phyloP scores from a whole-genome alignment of 1,140 invertebrate species.

The Hypsibius dujardini region DNA sequence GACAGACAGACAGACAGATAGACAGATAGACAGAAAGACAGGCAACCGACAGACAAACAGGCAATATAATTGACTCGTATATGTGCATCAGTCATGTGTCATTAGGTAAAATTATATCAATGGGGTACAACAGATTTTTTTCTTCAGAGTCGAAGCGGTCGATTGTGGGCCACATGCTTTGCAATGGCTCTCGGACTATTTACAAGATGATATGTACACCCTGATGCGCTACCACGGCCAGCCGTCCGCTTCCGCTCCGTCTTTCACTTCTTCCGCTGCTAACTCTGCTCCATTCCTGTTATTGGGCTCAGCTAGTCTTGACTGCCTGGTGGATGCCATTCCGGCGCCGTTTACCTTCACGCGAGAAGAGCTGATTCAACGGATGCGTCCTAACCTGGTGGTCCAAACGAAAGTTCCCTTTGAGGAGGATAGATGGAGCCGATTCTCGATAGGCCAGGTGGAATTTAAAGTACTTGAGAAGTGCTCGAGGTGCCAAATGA shows the following conservation, averaged over 20 bases:
- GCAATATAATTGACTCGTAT: too few species aligned
- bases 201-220: conserved; percentile 40
- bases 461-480: conserved; percentile 43
- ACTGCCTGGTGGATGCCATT: conserved; percentile 46
- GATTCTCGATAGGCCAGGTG: conserved; percentile 47
- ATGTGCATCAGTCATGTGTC: too few species aligned
- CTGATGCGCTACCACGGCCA: conserved; percentile 24
- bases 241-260: conserved; percentile 23
- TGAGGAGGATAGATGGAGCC: conserved; percentile 54
- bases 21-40: too few species aligned
- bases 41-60: too few species aligned
- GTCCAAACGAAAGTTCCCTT: conserved; percentile 39
- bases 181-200: conserved; percentile 50
- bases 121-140: not conserved
- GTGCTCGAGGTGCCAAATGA: conserved; percentile 78
- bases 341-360: conserved; percentile 31
- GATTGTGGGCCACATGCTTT: conserved; percentile 64
- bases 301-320: conserved; percentile 53
- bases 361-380: conserved; percentile 34
- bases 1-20: too few species aligned
- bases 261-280: conserved; percentile 44
- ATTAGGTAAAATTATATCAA: not conserved
- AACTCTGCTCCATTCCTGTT: conserved; percentile 76
- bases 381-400: conserved; percentile 44
- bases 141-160: conserved; percentile 23